Conservation (phyloP, 2,888 invertebrate genomes). For the Choristoneura rosaceana region DNA sequence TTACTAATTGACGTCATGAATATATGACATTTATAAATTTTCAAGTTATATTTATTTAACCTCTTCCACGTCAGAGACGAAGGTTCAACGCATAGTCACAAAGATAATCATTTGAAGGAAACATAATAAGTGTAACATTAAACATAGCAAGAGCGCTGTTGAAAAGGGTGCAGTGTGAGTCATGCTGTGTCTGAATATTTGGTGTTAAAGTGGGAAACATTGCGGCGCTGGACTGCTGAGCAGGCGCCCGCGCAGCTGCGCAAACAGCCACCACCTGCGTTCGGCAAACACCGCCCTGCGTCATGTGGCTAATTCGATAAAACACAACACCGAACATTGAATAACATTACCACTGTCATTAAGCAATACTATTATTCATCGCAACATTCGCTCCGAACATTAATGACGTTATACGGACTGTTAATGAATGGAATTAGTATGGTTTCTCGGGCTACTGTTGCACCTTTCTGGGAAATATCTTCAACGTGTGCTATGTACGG, state of each 20-base stretch:
- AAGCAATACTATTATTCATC: slow-evolving; percentile 56
- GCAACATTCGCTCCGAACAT: slow-evolving; percentile 48
- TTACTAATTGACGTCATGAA: slow-evolving; percentile 36
- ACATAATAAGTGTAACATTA: not conserved
- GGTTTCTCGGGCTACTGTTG: not conserved
- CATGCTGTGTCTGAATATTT: slow-evolving; percentile 48
- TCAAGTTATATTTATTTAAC: slow-evolving; percentile 37
- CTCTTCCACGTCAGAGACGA: slow-evolving; percentile 33
- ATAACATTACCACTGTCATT: slow-evolving; percentile 61
- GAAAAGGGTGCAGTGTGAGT: slow-evolving; percentile 53
- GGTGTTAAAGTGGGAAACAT: slow-evolving; percentile 47
- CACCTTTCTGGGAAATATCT: not conserved
- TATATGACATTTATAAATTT: slow-evolving; percentile 22
- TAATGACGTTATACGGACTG: slow-evolving; percentile 53
- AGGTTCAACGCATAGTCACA: slow-evolving; percentile 30
- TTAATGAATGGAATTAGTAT: slow-evolving; percentile 57
- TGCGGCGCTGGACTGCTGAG: slow-evolving; percentile 43
- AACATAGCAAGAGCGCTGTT: not conserved
- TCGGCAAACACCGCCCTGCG: slow-evolving; percentile 65
- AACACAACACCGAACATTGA: slow-evolving; percentile 54
- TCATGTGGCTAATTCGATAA: slow-evolving; percentile 73
- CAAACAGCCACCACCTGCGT: slow-evolving; percentile 66
- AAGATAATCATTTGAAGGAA: slow-evolving; percentile 12
- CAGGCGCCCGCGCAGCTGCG: slow-evolving; percentile 61
- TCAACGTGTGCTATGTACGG: not conserved